Evolutionary conservation across 2,113 vertebrate species (phyloP).

Genomic region (Erinaceus europaeus): DNA sequence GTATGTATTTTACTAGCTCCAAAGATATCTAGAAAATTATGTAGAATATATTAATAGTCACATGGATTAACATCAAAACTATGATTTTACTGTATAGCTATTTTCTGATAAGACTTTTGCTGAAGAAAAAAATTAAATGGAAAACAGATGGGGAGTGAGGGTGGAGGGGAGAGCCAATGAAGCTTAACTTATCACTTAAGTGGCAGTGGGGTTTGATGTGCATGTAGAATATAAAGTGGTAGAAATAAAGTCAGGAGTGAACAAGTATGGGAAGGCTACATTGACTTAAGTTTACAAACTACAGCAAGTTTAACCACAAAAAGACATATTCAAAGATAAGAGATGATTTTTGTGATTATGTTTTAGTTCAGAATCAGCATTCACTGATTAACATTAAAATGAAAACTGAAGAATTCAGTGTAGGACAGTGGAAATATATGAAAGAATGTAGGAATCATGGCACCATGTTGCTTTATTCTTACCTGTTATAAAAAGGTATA

Average conservation of each 20-base stretch:
- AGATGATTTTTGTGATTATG: slow-evolving; percentile 2
- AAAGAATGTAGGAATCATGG: not conserved
- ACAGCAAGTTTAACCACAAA: slow-evolving; percentile 30
- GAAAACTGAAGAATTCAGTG: not conserved
- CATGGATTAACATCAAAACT: slow-evolving; percentile 40
- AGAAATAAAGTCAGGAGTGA: slow-evolving; percentile 23
- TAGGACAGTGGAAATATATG: not conserved
- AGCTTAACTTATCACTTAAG: slow-evolving; percentile 59
- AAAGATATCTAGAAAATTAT: slow-evolving; percentile 17
- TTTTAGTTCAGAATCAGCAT: slow-evolving; percentile 35
- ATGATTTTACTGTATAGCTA: slow-evolving; percentile 66
- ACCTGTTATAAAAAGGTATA: slow-evolving; percentile 96
- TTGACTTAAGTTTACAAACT: not conserved
- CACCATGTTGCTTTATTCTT: slow-evolving; percentile 57
- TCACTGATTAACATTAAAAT: slow-evolving; percentile 19
- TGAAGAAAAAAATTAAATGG: slow-evolving; percentile 47
- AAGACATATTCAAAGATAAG: not conserved
- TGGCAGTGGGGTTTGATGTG: not conserved
- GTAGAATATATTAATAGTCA: not conserved
- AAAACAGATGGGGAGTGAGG: slow-evolving; percentile 38
- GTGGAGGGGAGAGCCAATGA: too few relatives aligned
- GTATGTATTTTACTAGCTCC: not conserved
- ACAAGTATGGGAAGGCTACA: not conserved
- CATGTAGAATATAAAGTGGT: not conserved
- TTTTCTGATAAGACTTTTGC: slow-evolving; percentile 54